phyloP scores from a whole-genome alignment of 2,797 vertebrate species.

The Erpetoichthys calabaricus region DNA sequence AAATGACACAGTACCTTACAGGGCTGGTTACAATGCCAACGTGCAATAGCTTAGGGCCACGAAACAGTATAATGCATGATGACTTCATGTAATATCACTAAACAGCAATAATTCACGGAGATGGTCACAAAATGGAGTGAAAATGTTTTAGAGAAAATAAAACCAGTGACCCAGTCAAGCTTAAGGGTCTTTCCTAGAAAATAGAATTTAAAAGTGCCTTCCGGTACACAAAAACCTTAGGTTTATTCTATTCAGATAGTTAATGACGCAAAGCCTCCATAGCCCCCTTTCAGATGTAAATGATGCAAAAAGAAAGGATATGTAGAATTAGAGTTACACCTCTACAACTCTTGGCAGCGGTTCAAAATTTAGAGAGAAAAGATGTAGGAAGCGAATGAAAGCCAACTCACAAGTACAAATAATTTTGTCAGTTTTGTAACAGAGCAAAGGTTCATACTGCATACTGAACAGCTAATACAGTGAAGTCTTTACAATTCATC shows the following conservation, averaged over 20 bases:
- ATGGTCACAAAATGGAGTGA: slow-evolving; percentile 3
- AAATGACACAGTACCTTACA: no score
- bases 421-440: no score
- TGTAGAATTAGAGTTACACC: background rate
- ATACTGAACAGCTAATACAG: no score
- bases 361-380: no score
- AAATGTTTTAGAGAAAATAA: slow-evolving; percentile 2
- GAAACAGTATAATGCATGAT: background rate
- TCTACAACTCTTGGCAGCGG: background rate
- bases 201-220: slow-evolving; percentile 3
- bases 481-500: no score
- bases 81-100: background rate
- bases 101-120: slow-evolving; percentile 1
- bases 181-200: slow-evolving; percentile 1
- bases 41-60: background rate
- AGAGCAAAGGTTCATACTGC: no score
- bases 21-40: no score
- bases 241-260: slow-evolving; percentile 2
- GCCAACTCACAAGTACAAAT: no score
- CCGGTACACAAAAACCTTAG: slow-evolving; percentile 1
- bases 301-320: background rate
- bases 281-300: background rate
- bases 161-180: slow-evolving; percentile 1
- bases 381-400: no score
- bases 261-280: slow-evolving; percentile 1